These are phyloP conservation scores for Magallana nippona DNA, from an alignment of 2,888 invertebrate genomes.

Conservation along the genomic window DNA sequence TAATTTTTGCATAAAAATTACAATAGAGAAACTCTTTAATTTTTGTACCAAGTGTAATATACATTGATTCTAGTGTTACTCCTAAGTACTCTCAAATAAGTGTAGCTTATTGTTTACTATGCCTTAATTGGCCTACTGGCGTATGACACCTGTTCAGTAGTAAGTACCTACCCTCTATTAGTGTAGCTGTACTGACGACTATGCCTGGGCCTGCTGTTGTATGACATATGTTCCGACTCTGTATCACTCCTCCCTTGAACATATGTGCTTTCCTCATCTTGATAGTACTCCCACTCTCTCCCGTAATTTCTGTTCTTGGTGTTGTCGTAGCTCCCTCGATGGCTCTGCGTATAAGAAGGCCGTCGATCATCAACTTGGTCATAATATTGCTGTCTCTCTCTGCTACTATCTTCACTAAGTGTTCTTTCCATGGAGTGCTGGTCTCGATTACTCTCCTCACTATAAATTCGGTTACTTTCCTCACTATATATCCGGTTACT, in stretches of 20 bases:
- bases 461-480: background rate
- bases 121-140: too few species aligned
- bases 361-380: background rate
- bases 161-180: background rate
- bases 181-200: constrained; percentile 1
- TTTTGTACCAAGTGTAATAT: too few species aligned
- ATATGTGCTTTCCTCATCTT: constrained; percentile 57
- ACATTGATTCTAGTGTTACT: too few species aligned
- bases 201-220: constrained; percentile 89
- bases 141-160: background rate
- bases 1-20: too few species aligned
- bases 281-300: constrained; percentile 64
- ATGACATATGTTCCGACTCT: constrained; percentile 85
- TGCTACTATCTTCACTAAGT: background rate
- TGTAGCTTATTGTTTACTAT: too few species aligned
- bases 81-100: too few species aligned
- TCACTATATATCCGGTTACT: constrained; percentile 19
- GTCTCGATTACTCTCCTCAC: constrained; percentile 14
- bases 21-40: too few species aligned
- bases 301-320: constrained; percentile 82
- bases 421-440: constrained; percentile 21
- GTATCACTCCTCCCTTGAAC: constrained; percentile 77
- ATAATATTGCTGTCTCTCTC: constrained; percentile 30
- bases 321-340: background rate
- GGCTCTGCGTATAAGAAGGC: background rate